Conservation (phyloP, 1,140 invertebrate genomes). For the Eurosta solidaginis region DNA sequence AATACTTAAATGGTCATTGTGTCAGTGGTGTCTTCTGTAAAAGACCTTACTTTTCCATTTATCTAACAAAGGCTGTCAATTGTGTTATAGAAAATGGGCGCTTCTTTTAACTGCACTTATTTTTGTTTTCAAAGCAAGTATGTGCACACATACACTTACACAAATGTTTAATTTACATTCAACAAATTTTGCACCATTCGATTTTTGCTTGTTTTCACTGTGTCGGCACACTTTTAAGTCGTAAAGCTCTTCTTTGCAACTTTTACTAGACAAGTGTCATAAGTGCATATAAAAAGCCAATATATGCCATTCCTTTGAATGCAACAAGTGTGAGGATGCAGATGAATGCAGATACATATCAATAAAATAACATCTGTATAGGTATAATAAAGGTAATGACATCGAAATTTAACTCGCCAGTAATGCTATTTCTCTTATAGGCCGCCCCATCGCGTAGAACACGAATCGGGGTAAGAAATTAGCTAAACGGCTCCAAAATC, state of each 20-base stretch:
- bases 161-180: neutral
- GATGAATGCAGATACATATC: neutral
- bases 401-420: no score
- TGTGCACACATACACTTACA: neutral
- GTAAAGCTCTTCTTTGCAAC: neutral
- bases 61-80: neutral
- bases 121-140: neutral
- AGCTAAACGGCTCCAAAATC: no score
- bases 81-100: neutral
- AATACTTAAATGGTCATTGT: slow-evolving; percentile 9
- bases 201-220: neutral
- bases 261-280: neutral
- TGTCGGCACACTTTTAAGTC: slow-evolving; percentile 5
- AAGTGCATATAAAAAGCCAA: neutral
- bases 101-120: neutral
- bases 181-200: no score
- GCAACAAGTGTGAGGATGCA: slow-evolving; percentile 3
- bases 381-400: no score
- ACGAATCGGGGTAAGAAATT: no score
- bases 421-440: no score
- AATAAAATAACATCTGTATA: no score
- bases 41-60: neutral
- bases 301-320: neutral
- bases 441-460: no score
- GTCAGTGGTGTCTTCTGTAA: slow-evolving; percentile 5